These are phyloP conservation scores for Meteorus cinctellus DNA, from an alignment of 2,888 invertebrate species.

Conservation along the genomic window DNA sequence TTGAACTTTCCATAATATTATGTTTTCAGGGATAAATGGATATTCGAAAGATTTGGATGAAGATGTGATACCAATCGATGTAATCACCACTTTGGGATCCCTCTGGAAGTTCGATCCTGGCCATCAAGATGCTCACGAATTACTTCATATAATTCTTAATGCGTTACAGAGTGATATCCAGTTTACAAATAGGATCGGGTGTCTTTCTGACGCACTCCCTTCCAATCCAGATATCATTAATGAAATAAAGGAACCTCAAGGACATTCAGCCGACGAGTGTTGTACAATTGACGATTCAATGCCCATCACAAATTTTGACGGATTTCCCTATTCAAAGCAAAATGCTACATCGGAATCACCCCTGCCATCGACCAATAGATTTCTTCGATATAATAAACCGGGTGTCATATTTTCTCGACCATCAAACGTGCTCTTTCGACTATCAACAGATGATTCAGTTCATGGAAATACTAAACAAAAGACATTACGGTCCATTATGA, in stretches of 20 bases:
- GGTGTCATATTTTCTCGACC: slow-evolving; percentile 70
- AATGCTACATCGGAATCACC: slow-evolving; percentile 56
- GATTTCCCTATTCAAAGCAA: slow-evolving; percentile 58
- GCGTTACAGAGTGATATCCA: slow-evolving; percentile 91
- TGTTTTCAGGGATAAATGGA: slow-evolving; percentile 65
- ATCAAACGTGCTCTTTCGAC: slow-evolving; percentile 61
- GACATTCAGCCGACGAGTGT: slow-evolving; percentile 57
- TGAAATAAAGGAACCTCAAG: slow-evolving; percentile 61
- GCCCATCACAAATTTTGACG: slow-evolving; percentile 64
- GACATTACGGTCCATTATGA: slow-evolving; percentile 65
- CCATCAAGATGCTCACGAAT: slow-evolving; percentile 95
- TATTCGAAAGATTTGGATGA: slow-evolving; percentile 66
- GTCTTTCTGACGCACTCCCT: slow-evolving; percentile 83
- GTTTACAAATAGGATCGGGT: slow-evolving; percentile 80
- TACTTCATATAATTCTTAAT: slow-evolving; percentile 91
- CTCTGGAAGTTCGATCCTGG: slow-evolving; percentile 92
- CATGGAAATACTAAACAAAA: slow-evolving; percentile 54
- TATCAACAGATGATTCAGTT: not conserved
- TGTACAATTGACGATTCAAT: slow-evolving; percentile 52
- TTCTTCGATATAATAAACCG: slow-evolving; percentile 60
- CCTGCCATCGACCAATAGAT: slow-evolving; percentile 61
- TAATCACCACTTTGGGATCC: slow-evolving; percentile 79
- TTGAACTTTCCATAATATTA: slow-evolving; percentile 11
- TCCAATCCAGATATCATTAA: slow-evolving; percentile 52
- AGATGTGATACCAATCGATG: slow-evolving; percentile 66